phyloP scores from a whole-genome alignment of 2,888 invertebrate genomes.

The Spilarctia lutea region DNA sequence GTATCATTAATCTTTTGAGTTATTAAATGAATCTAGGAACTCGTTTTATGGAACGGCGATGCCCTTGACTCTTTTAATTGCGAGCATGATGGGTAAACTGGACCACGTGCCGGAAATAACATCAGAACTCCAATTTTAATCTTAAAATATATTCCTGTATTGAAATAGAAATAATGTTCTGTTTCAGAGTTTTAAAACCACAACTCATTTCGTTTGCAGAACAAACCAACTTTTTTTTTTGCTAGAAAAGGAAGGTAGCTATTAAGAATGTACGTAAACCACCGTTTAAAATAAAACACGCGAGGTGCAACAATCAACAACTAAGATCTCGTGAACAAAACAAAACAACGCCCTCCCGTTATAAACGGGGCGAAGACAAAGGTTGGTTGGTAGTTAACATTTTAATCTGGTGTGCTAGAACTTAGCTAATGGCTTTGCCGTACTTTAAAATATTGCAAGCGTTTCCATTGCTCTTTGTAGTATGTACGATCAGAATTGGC shows the following conservation, averaged over 20 bases:
- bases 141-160: neutral
- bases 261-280: slow-evolving; percentile 17
- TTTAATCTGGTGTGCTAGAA: slow-evolving; percentile 71
- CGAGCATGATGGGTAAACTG: neutral
- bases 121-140: neutral
- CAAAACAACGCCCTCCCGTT: slow-evolving; percentile 65
- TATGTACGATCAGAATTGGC: slow-evolving; percentile 59
- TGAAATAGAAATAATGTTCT: neutral
- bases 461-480: slow-evolving; percentile 67
- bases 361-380: slow-evolving; percentile 70
- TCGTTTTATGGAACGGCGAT: neutral
- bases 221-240: slow-evolving; percentile 8
- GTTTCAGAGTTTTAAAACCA: neutral
- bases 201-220: neutral
- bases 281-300: slow-evolving; percentile 56
- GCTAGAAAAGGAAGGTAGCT: slow-evolving; percentile 9
- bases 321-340: slow-evolving; percentile 61
- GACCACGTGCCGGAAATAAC: neutral
- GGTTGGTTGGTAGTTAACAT: slow-evolving; percentile 75
- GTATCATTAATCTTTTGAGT: neutral
- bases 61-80: neutral
- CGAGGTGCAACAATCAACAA: slow-evolving; percentile 60
- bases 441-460: slow-evolving; percentile 67
- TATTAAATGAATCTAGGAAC: neutral
- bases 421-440: slow-evolving; percentile 66